Conservation (phyloP, 2,888 invertebrate species). For the Candidula unifasciata region DNA sequence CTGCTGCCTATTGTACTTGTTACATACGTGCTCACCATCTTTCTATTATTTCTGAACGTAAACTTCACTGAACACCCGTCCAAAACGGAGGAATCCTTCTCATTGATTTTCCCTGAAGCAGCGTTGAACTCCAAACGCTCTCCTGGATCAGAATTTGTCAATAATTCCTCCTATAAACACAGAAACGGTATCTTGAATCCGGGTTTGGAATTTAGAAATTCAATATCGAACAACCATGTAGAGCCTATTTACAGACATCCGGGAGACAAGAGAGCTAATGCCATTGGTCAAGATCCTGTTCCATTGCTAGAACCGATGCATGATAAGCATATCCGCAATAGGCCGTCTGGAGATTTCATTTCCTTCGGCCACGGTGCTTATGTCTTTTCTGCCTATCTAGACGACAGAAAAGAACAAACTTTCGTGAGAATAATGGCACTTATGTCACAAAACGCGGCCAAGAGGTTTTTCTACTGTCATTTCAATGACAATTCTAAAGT, state of each 20-base stretch:
- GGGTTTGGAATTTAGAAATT: neutral
- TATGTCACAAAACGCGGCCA: slow-evolving; percentile 55
- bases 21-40: slow-evolving; percentile 20
- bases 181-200: neutral
- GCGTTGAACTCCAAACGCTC: neutral
- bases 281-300: neutral
- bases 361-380: slow-evolving; percentile 55
- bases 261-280: neutral
- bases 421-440: slow-evolving; percentile 63
- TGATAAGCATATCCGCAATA: neutral
- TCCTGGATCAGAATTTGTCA: neutral
- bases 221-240: neutral
- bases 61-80: slow-evolving; percentile 3
- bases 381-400: slow-evolving; percentile 72
- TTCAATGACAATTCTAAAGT: slow-evolving; percentile 51
- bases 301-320: slow-evolving; percentile 24
- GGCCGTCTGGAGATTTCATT: slow-evolving; percentile 30
- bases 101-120: slow-evolving; percentile 33
- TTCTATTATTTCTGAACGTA: slow-evolving; percentile 2
- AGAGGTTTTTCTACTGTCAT: slow-evolving; percentile 59
- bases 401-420: slow-evolving; percentile 61
- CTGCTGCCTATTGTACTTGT: slow-evolving; percentile 26
- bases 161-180: neutral
- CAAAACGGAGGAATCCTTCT: slow-evolving; percentile 14
- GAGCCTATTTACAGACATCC: neutral